phyloP scores from a whole-genome alignment of 2,797 vertebrate genomes.

The Typhlichthys subterraneus region DNA sequence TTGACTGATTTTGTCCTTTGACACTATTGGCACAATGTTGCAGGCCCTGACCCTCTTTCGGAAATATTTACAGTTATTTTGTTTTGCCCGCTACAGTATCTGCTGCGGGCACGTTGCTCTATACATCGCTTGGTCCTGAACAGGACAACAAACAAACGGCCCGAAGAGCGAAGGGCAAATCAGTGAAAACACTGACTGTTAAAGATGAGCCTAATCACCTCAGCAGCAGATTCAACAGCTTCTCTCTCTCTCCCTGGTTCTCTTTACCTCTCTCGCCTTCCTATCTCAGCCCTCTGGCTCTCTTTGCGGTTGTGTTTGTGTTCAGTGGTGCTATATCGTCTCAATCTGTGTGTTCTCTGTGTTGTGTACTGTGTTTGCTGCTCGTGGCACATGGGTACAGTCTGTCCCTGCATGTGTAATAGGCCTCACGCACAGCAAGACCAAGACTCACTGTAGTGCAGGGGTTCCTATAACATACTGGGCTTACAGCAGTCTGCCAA shows the following conservation, averaged over 20 bases:
- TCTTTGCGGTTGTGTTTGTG: slow-evolving; percentile 15
- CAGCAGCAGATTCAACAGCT: slow-evolving; percentile 63
- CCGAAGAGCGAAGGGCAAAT: slow-evolving; percentile 65
- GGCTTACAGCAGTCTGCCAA: slow-evolving; percentile 27
- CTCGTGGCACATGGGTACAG: too few species aligned
- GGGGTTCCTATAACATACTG: background rate
- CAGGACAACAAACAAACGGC: slow-evolving; percentile 65
- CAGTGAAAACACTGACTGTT: slow-evolving; percentile 64
- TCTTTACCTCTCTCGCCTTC: slow-evolving; percentile 18
- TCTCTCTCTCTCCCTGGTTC: slow-evolving; percentile 37
- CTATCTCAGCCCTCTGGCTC: slow-evolving; percentile 45
- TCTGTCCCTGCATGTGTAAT: background rate
- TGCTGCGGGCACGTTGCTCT: slow-evolving; percentile 65
- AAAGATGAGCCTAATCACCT: slow-evolving; percentile 67
- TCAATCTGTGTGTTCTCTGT: slow-evolving; percentile 49
- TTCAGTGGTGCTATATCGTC: slow-evolving; percentile 43
- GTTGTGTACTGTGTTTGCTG: slow-evolving; percentile 4
- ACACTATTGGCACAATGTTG: slow-evolving; percentile 61
- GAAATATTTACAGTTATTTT: slow-evolving; percentile 71
- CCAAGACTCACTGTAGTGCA: slow-evolving; percentile 17
- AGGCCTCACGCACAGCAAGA: slow-evolving; percentile 22
- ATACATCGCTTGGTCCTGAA: slow-evolving; percentile 48
- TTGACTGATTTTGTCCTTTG: slow-evolving; percentile 33
- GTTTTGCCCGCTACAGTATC: slow-evolving; percentile 63
- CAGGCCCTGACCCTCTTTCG: slow-evolving; percentile 56